phyloP scores from a whole-genome alignment of 2,113 vertebrate genomes.

The Coreoperca whiteheadi region DNA sequence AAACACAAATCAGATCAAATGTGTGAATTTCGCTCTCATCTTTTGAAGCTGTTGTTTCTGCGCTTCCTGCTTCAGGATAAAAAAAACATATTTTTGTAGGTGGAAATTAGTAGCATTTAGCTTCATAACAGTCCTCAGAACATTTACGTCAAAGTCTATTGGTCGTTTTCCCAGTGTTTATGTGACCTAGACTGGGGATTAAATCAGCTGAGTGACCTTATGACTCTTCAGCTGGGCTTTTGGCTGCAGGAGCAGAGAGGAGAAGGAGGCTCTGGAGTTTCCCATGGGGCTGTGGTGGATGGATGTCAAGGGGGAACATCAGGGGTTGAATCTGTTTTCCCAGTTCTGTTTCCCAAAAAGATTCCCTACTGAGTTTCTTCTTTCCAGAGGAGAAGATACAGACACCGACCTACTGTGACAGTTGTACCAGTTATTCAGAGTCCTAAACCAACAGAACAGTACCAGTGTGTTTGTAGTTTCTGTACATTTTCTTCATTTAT shows the following conservation, averaged over 20 bases:
- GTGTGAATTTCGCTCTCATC: neutral
- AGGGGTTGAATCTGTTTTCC: constrained; percentile 66
- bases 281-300: constrained; percentile 43
- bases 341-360: constrained; percentile 64
- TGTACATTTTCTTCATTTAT: neutral
- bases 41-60: neutral
- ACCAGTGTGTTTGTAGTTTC: neutral
- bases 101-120: neutral
- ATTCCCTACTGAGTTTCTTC: constrained; percentile 40
- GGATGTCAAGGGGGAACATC: constrained; percentile 47
- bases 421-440: constrained; percentile 12
- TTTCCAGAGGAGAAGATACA: constrained; percentile 17
- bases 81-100: neutral
- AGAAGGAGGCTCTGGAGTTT: constrained; percentile 23
- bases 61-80: neutral
- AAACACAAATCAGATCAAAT: neutral
- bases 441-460: neutral
- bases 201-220: constrained; percentile 66
- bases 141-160: constrained; percentile 5
- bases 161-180: constrained; percentile 49
- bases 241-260: constrained; percentile 48
- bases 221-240: constrained; percentile 64
- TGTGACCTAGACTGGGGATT: constrained; percentile 59
- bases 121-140: neutral
- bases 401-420: constrained; percentile 23